These are phyloP conservation scores for Diadromus collaris DNA, from an alignment of 2,888 invertebrate species.

Conservation along the genomic window DNA sequence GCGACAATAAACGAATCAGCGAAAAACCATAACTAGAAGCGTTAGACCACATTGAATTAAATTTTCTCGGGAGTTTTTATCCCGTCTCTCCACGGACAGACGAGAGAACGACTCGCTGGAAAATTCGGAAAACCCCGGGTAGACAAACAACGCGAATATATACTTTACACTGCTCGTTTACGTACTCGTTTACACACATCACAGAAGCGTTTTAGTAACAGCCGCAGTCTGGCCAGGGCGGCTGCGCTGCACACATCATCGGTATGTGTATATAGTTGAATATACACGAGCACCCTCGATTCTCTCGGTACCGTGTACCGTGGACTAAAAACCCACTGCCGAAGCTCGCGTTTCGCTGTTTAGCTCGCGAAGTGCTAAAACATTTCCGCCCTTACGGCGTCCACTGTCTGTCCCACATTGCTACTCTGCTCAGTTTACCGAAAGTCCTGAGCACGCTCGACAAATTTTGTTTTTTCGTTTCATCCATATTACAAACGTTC, in stretches of 20 bases:
- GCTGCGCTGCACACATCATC: constrained; percentile 5
- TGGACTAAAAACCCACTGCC: constrained; percentile 30
- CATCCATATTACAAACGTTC: too few relatives aligned
- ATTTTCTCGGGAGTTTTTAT: not conserved
- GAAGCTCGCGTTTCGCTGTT: constrained; percentile 25
- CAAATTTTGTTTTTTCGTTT: too few relatives aligned
- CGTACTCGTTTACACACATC: constrained; percentile 50
- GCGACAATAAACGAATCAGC: not conserved
- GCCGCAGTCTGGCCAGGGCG: not conserved
- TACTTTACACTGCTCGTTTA: constrained; percentile 45
- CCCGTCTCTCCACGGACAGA: not conserved
- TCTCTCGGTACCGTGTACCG: constrained; percentile 21
- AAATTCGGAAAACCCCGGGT: constrained; percentile 48
- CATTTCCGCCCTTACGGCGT: not conserved
- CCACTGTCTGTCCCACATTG: constrained; percentile 1
- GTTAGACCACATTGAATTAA: not conserved
- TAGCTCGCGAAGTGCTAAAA: constrained; percentile 20
- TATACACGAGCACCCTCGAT: constrained; percentile 30
- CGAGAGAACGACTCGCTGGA: constrained; percentile 19
- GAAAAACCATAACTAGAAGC: not conserved
- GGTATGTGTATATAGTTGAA: not conserved
- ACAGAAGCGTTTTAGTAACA: constrained; percentile 47
- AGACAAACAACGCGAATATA: constrained; percentile 46
- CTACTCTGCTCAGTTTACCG: not conserved
- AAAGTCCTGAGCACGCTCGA: not conserved